phyloP scores from a whole-genome alignment of 2,888 invertebrate species.

The Apantesis nais region DNA sequence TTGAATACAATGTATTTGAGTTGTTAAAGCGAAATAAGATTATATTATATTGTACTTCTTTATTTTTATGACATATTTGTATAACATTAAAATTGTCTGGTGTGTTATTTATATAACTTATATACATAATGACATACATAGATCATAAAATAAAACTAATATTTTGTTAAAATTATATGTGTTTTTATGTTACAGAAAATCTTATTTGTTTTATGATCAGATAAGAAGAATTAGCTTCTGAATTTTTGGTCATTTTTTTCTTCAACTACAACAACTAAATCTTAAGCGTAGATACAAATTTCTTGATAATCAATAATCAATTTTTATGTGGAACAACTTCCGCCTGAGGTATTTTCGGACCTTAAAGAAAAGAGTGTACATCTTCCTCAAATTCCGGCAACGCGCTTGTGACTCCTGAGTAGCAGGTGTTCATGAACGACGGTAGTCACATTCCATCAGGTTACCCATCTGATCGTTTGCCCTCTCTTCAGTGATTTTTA shows the following conservation, averaged over 20 bases:
- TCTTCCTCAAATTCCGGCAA: too few species aligned
- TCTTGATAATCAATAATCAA: neutral
- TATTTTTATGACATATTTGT: neutral
- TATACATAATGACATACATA: neutral
- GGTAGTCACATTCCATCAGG: too few species aligned
- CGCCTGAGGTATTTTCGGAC: too few species aligned
- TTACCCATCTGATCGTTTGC: too few species aligned
- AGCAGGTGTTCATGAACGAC: too few species aligned
- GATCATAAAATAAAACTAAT: neutral
- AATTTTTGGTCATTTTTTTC: neutral
- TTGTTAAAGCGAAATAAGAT: neutral
- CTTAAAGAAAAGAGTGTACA: too few species aligned
- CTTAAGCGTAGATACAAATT: neutral
- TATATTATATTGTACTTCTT: neutral
- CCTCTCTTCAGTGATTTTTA: too few species aligned
- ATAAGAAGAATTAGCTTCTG: neutral
- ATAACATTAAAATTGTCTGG: neutral
- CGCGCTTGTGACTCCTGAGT: too few species aligned
- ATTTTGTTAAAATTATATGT: neutral
- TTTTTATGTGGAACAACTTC: too few species aligned
- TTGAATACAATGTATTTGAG: neutral
- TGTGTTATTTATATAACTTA: neutral
- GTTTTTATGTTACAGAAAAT: neutral
- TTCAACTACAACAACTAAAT: neutral
- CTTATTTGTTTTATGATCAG: neutral